These are phyloP conservation scores for Melieria omissa DNA, from an alignment of 2,888 invertebrate genomes.

Conservation along the genomic window DNA sequence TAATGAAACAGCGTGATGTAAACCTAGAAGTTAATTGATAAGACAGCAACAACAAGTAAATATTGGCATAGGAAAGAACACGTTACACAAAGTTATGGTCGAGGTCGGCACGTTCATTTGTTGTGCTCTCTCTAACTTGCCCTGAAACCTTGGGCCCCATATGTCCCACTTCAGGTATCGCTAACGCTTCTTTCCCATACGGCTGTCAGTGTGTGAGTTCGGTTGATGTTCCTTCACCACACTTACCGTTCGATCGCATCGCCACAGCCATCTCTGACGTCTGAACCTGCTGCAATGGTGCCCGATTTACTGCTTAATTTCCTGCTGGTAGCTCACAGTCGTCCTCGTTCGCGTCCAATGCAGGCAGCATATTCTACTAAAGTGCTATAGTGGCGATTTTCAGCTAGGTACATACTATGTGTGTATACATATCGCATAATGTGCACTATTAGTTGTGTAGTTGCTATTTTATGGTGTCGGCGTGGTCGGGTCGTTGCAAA, in stretches of 20 bases:
- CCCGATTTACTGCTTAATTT: not conserved
- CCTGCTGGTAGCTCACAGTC: not conserved
- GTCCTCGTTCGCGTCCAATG: too few relatives aligned
- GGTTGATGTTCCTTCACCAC: not conserved
- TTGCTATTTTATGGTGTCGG: too few relatives aligned
- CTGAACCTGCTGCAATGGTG: not conserved
- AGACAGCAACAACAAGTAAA: not conserved
- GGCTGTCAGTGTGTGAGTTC: slow-evolving; percentile 16
- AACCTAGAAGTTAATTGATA: slow-evolving; percentile 39
- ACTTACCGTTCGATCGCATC: slow-evolving; percentile 49
- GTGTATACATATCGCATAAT: too few relatives aligned
- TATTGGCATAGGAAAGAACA: not conserved
- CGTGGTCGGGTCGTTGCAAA: not conserved
- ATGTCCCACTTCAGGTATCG: too few relatives aligned
- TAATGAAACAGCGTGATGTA: slow-evolving; percentile 67
- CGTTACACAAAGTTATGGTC: too few relatives aligned
- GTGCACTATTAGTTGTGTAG: too few relatives aligned
- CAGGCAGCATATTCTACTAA: too few relatives aligned
- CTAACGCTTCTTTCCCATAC: not conserved
- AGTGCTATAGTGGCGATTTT: too few relatives aligned
- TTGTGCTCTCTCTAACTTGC: too few relatives aligned
- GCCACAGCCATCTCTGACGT: slow-evolving; percentile 41
- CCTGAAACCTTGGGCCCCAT: too few relatives aligned
- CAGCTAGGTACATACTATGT: too few relatives aligned
- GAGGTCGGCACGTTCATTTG: too few relatives aligned